These are phyloP conservation scores for Standfussiana lucernea DNA, from an alignment of 2,888 invertebrate genomes.

Conservation along the genomic window DNA sequence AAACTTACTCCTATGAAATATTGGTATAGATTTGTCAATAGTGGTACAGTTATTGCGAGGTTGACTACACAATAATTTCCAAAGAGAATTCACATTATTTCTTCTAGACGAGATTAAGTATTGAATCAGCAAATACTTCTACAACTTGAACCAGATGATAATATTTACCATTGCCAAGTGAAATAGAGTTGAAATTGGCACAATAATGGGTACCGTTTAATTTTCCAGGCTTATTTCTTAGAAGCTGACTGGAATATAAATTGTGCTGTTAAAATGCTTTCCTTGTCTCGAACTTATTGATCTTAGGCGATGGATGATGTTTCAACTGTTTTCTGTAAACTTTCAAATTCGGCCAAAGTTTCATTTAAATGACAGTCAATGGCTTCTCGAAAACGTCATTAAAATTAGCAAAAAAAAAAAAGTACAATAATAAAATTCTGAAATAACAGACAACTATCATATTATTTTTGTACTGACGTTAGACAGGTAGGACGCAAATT, in stretches of 20 bases:
- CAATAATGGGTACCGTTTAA: constrained; percentile 14
- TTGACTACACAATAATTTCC: neutral
- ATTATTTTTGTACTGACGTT: too few relatives aligned
- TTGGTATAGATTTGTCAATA: neutral
- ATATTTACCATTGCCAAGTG: constrained; percentile 10
- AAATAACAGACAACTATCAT: neutral
- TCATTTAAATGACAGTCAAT: neutral
- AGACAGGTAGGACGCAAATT: too few relatives aligned
- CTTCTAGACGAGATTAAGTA: neutral
- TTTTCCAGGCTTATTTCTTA: neutral
- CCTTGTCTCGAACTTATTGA: constrained; percentile 4
- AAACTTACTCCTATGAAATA: neutral
- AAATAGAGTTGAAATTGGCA: constrained; percentile 12
- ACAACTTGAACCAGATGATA: neutral
- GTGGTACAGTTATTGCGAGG: neutral
- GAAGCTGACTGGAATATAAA: constrained; percentile 36
- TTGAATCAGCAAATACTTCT: neutral
- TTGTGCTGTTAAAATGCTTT: constrained; percentile 18
- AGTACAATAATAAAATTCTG: neutral
- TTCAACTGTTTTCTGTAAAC: neutral
- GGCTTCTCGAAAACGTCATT: neutral
- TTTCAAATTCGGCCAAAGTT: neutral
- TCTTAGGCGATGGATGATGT: constrained; percentile 8
- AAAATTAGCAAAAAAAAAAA: too few relatives aligned
- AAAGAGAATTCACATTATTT: neutral